phyloP scores from a whole-genome alignment of 2,888 invertebrate genomes.

The Athetis lepigone region DNA sequence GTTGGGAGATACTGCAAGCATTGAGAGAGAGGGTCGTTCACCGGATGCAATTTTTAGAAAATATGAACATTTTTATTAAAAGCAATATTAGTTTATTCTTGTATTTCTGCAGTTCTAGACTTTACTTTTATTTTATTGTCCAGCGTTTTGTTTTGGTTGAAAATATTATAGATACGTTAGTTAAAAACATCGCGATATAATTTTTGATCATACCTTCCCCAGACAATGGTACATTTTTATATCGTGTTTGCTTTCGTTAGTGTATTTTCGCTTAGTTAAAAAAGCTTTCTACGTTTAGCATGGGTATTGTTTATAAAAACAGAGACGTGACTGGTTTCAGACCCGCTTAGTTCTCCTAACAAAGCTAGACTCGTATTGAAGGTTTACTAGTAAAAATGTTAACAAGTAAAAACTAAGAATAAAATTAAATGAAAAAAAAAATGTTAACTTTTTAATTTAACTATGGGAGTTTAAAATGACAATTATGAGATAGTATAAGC shows the following conservation, averaged over 20 bases:
- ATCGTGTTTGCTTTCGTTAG: background rate
- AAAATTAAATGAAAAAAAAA: no score
- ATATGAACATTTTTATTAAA: slow-evolving; percentile 32
- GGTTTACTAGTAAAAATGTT: no score
- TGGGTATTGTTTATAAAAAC: background rate
- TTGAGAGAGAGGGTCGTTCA: slow-evolving; percentile 20
- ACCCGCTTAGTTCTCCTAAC: background rate
- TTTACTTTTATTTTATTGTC: slow-evolving; percentile 7
- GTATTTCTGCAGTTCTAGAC: slow-evolving; percentile 20
- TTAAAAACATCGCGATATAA: no score
- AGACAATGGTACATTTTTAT: no score
- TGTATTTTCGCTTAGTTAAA: background rate
- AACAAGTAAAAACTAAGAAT: no score
- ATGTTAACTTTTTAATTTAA: no score
- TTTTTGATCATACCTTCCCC: no score
- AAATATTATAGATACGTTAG: no score
- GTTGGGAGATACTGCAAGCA: slow-evolving; percentile 21
- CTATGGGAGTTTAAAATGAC: no score
- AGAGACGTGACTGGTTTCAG: background rate
- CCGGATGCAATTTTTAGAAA: slow-evolving; percentile 18
- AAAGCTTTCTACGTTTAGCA: background rate
- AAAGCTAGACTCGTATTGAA: no score
- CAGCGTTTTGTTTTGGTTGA: slow-evolving; percentile 14
- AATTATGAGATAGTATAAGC: no score
- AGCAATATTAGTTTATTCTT: slow-evolving; percentile 5